Evolutionary conservation across 2,113 vertebrate genomes (phyloP).

Genomic region (Sminthopsis crassicaudata): DNA sequence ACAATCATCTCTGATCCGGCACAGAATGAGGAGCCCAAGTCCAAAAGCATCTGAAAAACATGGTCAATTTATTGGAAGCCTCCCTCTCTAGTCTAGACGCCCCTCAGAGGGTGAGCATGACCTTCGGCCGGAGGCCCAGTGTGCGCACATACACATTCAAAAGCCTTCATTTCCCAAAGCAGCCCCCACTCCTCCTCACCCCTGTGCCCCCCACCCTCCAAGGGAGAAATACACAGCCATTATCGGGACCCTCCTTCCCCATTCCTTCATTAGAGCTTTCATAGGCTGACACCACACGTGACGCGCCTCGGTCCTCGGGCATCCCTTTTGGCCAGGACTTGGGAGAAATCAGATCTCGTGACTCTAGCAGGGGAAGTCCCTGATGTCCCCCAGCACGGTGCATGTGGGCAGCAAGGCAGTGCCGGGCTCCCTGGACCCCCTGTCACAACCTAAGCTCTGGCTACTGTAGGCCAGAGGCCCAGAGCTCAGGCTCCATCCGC

Average conservation of each 20-base stretch:
- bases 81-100: not conserved
- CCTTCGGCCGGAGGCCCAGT: no score
- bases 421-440: rapidly evolving
- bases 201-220: rapidly evolving
- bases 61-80: not conserved
- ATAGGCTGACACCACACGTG: not conserved
- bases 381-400: not conserved
- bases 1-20: not conserved
- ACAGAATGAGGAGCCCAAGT: not conserved
- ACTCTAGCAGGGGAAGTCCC: not conserved
- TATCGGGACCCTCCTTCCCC: not conserved
- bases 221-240: not conserved
- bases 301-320: not conserved
- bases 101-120: not conserved
- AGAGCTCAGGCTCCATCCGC: not conserved
- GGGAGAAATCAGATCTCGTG: not conserved
- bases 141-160: not conserved
- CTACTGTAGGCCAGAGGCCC: rapidly evolving
- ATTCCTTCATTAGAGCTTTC: not conserved
- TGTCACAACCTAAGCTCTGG: no score
- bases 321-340: not conserved
- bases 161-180: not conserved
- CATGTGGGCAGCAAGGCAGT: rapidly evolving
- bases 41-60: not conserved
- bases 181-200: not conserved